Conservation (phyloP, 2,113 vertebrate species). For the Crotophaga sulcirostris region DNA sequence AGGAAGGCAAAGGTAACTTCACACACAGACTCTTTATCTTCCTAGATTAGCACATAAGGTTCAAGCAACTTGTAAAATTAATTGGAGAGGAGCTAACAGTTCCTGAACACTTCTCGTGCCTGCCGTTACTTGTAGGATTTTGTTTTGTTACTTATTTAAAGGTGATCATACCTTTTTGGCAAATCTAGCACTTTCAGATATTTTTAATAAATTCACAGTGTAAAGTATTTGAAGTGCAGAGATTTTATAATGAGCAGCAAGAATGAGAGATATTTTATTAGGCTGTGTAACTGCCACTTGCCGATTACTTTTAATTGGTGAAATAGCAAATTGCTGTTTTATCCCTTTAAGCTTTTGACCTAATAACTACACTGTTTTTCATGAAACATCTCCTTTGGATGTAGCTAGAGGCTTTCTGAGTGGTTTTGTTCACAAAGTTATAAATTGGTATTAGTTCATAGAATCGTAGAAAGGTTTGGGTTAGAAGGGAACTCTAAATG, state of each 20-base stretch:
- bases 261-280: background rate
- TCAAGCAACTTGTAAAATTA: background rate
- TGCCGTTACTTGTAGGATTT: background rate
- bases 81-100: background rate
- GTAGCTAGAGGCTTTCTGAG: background rate
- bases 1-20: background rate
- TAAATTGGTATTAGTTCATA: background rate
- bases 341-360: slow-evolving; percentile 30
- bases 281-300: background rate
- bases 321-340: slow-evolving; percentile 31
- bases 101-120: background rate
- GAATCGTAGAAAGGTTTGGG: background rate
- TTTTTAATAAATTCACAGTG: background rate
- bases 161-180: background rate
- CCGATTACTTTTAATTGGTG: slow-evolving; percentile 24
- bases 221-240: background rate
- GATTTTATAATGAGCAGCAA: slow-evolving; percentile 11
- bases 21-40: background rate
- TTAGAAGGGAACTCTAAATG: background rate
- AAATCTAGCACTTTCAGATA: background rate
- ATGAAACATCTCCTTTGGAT: background rate
- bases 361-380: background rate
- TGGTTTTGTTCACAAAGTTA: background rate
- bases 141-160: background rate
- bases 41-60: background rate